These are phyloP conservation scores for Brachystomella parvula DNA, from an alignment of 1,140 invertebrate species.

Conservation along the genomic window DNA sequence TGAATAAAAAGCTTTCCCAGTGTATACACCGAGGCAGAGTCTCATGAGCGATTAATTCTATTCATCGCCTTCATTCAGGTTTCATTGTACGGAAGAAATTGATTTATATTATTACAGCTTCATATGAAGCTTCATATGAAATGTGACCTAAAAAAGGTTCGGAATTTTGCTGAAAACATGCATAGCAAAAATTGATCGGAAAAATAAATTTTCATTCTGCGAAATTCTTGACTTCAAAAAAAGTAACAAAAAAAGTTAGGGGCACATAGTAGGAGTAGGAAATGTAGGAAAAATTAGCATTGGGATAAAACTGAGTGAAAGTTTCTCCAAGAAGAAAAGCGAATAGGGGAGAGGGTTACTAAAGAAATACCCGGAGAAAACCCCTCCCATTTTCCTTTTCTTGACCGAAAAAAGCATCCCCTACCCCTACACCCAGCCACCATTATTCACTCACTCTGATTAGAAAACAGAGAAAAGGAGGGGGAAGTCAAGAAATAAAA, in stretches of 20 bases:
- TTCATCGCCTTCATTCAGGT: no score
- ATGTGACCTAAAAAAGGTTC: no score
- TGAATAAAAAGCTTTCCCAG: neutral
- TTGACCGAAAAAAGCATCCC: neutral
- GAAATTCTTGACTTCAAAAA: neutral
- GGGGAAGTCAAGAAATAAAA: slow-evolving; percentile 7
- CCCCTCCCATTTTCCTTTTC: slow-evolving; percentile 11
- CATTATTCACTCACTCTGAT: slow-evolving; percentile 30
- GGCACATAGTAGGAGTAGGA: neutral
- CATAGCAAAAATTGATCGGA: no score
- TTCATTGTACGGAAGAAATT: neutral
- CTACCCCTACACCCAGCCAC: slow-evolving; percentile 19
- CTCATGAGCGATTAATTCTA: neutral
- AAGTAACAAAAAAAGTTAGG: neutral
- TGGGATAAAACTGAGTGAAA: neutral
- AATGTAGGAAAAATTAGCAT: neutral
- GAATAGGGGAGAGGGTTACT: neutral
- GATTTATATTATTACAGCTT: neutral
- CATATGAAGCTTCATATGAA: neutral
- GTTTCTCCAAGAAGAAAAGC: neutral
- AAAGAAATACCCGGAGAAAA: neutral
- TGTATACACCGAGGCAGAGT: neutral
- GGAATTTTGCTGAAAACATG: no score
- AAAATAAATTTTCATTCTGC: neutral
- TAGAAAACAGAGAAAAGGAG: slow-evolving; percentile 33